Conservation (phyloP, 2,113 vertebrate genomes). For the Dipodomys merriami region DNA sequence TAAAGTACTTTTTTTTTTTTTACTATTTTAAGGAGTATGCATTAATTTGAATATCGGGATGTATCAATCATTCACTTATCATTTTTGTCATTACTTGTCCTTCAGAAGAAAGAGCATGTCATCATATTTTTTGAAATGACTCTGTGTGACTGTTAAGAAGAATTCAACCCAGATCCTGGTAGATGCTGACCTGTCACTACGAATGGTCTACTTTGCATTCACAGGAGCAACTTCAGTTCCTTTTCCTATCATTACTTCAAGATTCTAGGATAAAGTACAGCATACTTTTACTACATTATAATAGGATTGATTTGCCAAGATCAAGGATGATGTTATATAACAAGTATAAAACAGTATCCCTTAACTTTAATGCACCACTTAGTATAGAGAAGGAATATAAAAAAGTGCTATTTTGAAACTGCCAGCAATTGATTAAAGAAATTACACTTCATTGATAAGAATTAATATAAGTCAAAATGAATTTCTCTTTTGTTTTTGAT, state of each 20-base stretch:
- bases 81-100: neutral
- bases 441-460: neutral
- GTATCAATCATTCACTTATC: neutral
- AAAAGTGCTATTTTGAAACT: neutral
- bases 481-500: too few species aligned
- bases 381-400: neutral
- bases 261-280: neutral
- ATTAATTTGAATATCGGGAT: neutral
- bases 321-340: neutral
- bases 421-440: neutral
- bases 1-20: too few species aligned
- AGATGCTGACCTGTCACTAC: accelerated
- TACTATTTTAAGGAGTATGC: neutral
- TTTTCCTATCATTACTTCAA: neutral
- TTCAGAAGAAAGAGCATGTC: too few species aligned
- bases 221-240: neutral
- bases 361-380: neutral
- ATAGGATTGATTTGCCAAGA: neutral
- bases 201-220: neutral
- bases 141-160: too few species aligned
- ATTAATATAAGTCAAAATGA: neutral
- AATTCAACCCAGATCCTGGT: neutral
- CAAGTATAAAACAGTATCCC: neutral
- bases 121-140: neutral
- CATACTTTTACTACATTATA: neutral